Percentiles rank a stretch among this genome's conserved stretches.
Conservation (phyloP, 1,140 invertebrate genomes). For the Orussus abietinus region DNA sequence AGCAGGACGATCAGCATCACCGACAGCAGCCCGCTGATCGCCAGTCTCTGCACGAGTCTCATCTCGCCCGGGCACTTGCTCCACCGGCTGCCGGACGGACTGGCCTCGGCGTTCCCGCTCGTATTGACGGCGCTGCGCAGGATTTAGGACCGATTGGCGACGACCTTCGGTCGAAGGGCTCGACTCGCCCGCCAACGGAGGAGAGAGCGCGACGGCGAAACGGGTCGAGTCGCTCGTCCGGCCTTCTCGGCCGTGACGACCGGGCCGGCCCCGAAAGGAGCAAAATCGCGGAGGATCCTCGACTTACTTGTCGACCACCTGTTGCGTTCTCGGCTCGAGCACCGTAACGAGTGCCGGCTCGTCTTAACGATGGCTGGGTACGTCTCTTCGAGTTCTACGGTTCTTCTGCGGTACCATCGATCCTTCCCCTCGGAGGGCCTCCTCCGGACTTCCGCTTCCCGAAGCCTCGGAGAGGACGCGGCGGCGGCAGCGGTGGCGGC, state of each 20-base stretch:
- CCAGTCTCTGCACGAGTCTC: slow-evolving; percentile 47
- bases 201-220: no score
- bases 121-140: slow-evolving; percentile 31
- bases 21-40: slow-evolving; percentile 46
- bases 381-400: slow-evolving; percentile 19
- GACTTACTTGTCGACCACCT: slow-evolving; percentile 42
- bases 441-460: no score
- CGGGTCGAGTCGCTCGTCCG: no score
- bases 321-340: slow-evolving; percentile 31
- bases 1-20: slow-evolving; percentile 46
- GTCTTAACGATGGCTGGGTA: slow-evolving; percentile 22
- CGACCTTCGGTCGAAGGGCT: no score
- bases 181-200: no score
- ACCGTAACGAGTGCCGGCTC: slow-evolving; percentile 27
- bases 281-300: no score
- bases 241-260: no score
- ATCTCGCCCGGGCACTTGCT: slow-evolving; percentile 34
- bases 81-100: slow-evolving; percentile 21
- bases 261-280: no score
- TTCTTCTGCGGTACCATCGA: slow-evolving; percentile 22
- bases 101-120: slow-evolving; percentile 28
- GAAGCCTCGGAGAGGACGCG: no score
- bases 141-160: no score
- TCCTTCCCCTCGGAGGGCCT: no score
- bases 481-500: no score